Conservation (phyloP, 2,797 vertebrate species). For the Paedocypris micromegethes region DNA sequence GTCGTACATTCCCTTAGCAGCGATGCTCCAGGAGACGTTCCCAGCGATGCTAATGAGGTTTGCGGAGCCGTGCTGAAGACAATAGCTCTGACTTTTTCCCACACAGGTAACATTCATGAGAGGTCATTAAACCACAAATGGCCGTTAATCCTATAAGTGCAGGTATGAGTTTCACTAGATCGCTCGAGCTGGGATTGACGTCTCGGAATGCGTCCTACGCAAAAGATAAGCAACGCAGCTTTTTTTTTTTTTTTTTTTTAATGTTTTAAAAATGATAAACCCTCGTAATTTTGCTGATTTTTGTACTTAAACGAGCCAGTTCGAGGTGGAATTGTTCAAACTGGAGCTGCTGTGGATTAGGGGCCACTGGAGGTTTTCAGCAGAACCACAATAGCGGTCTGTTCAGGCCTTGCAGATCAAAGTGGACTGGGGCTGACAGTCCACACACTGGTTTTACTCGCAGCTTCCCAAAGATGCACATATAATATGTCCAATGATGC, state of each 20-base stretch:
- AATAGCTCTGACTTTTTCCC: too few species aligned
- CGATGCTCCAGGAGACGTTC: background rate
- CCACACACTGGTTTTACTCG: conserved; percentile 19
- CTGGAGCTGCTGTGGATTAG: conserved; percentile 56
- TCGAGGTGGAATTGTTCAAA: conserved; percentile 58
- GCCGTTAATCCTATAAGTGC: conserved; percentile 1
- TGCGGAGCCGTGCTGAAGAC: too few species aligned
- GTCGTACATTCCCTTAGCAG: conserved; percentile 22
- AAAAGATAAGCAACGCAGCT: conserved; percentile 3
- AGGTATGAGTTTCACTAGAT: background rate
- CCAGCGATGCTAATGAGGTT: too few species aligned
- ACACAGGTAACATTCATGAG: background rate
- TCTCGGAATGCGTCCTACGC: background rate
- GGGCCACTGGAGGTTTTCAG: conserved; percentile 44
- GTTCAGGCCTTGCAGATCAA: conserved; percentile 45
- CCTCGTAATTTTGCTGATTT: conserved; percentile 9
- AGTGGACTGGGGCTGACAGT: conserved; percentile 17
- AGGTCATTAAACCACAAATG: background rate
- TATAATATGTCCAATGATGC: conserved; percentile 6
- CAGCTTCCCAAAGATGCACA: conserved; percentile 13
- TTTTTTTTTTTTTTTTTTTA: background rate
- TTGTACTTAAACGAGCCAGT: conserved; percentile 45
- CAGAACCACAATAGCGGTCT: conserved; percentile 51
- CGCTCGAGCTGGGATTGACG: background rate
- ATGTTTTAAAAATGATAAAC: conserved; percentile 34